Conservation (phyloP, 2,797 vertebrate genomes). For the Coendou prehensilis region DNA sequence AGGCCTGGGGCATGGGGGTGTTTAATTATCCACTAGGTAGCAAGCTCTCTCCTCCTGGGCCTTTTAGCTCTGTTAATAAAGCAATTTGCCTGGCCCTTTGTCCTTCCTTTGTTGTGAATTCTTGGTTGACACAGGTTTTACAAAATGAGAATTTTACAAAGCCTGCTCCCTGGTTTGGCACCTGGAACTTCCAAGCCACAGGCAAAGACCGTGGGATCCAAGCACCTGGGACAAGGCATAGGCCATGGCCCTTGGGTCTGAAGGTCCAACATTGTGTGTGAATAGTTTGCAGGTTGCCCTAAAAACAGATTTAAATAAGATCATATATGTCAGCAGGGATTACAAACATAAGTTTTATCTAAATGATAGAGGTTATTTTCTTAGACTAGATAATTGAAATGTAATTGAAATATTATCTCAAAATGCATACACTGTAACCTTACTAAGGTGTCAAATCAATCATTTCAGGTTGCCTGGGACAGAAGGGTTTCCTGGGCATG, state of each 20-base stretch:
- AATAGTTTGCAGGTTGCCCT: no score
- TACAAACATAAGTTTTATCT: not conserved
- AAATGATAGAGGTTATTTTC: not conserved
- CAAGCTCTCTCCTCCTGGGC: constrained; percentile 12
- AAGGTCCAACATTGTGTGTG: not conserved
- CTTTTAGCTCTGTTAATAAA: constrained; percentile 68
- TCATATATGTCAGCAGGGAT: not conserved
- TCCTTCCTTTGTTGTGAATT: constrained; percentile 51
- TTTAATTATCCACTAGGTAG: constrained; percentile 61
- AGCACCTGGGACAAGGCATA: not conserved
- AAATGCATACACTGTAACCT: not conserved
- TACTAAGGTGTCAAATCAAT: no score
- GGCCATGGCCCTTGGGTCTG: not conserved
- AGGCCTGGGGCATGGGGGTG: not conserved
- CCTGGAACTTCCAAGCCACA: accelerated
- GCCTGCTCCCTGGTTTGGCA: not conserved
- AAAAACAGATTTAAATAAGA: not conserved
- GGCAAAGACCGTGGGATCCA: not conserved
- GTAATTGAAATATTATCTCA: not conserved
- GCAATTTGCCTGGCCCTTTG: constrained; percentile 56
- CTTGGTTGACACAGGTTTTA: constrained; percentile 32
- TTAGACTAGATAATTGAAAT: not conserved
- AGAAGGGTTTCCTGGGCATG: not conserved
- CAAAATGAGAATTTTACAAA: constrained; percentile 7
- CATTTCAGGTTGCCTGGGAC: not conserved